Conservation (phyloP, 2,888 invertebrate species). For the Ophraella communa region DNA sequence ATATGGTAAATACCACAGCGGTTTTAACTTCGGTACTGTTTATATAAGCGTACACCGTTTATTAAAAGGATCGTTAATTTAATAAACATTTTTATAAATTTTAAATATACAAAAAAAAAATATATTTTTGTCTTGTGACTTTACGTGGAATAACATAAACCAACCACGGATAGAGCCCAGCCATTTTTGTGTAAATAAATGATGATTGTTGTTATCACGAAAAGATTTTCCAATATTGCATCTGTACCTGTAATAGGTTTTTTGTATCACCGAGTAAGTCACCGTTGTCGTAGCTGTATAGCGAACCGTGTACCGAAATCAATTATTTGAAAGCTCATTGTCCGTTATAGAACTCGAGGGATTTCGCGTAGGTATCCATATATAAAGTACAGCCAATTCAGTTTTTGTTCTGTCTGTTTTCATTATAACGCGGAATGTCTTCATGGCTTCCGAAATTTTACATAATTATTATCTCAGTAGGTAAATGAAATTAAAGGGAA, state of each 20-base stretch:
- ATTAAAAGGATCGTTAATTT: no score
- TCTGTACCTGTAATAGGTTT: slow-evolving; percentile 16
- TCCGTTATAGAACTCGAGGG: slow-evolving; percentile 31
- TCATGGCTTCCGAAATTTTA: not conserved
- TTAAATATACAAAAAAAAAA: no score
- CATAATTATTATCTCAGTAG: no score
- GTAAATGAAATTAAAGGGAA: no score
- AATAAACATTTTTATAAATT: no score
- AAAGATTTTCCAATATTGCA: slow-evolving; percentile 27
- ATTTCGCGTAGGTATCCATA: slow-evolving; percentile 7
- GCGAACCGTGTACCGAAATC: slow-evolving; percentile 19
- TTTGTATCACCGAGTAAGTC: slow-evolving; percentile 15
- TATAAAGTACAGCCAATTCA: slow-evolving; percentile 8
- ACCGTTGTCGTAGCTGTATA: slow-evolving; percentile 8
- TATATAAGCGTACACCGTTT: no score
- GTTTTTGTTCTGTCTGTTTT: not conserved
- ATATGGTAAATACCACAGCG: no score
- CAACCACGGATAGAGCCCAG: not conserved
- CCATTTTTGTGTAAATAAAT: slow-evolving; percentile 3
- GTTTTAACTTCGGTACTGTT: no score
- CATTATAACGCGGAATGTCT: not conserved
- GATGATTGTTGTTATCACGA: slow-evolving; percentile 20
- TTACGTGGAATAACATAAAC: not conserved
- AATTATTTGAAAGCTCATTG: slow-evolving; percentile 33
- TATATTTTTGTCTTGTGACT: not conserved